These are phyloP conservation scores for Sycophila texana DNA, from an alignment of 2,888 invertebrate genomes.

Conservation along the genomic window DNA sequence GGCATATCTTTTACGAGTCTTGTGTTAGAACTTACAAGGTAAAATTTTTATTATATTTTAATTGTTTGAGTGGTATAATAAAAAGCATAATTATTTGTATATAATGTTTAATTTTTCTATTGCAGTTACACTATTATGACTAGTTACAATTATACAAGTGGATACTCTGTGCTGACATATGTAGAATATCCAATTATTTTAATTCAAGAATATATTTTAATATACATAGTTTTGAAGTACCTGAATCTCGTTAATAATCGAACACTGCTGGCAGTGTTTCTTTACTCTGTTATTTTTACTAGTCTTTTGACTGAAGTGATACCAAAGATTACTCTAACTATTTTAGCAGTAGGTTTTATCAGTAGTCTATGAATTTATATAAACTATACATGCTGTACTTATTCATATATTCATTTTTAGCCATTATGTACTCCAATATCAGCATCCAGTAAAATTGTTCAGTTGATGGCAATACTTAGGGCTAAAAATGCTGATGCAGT, in stretches of 20 bases:
- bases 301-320: constrained; percentile 76
- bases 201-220: constrained; percentile 84
- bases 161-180: constrained; percentile 85
- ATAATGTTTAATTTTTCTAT: constrained; percentile 63
- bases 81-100: background rate
- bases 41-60: constrained; percentile 50
- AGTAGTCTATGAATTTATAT: background rate
- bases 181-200: constrained; percentile 90
- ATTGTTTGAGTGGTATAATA: background rate
- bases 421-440: constrained; percentile 84
- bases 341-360: constrained; percentile 81
- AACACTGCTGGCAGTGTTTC: constrained; percentile 66
- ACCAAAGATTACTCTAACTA: constrained; percentile 77
- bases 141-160: constrained; percentile 86
- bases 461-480: constrained; percentile 84
- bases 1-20: constrained; percentile 83
- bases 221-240: constrained; percentile 84
- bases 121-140: constrained; percentile 88
- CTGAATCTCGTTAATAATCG: constrained; percentile 77
- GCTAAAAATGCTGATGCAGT: constrained; percentile 86
- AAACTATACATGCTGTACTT: background rate
- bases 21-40: constrained; percentile 84
- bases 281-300: constrained; percentile 72
- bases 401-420: constrained; percentile 46
- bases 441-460: constrained; percentile 88